A percentile compares a stretch with the other conserved stretches of the same genome.
These are phyloP conservation scores for Epinotia bilunana DNA, from an alignment of 2,888 invertebrate genomes.

Conservation along the genomic window DNA sequence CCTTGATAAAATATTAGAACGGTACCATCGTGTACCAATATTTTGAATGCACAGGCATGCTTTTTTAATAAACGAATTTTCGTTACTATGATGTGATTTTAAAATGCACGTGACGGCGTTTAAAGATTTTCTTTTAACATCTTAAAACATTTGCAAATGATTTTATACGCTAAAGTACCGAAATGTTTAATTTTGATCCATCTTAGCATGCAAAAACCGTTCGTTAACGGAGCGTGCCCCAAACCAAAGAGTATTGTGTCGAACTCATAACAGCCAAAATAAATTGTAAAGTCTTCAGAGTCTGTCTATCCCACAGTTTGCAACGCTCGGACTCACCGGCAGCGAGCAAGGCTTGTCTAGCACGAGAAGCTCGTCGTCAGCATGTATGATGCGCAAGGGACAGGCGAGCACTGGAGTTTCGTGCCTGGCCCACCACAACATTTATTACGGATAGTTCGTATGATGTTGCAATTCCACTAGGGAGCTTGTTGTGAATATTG, in stretches of 20 bases:
- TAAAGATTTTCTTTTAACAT: neutral
- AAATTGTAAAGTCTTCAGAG: conserved; percentile 55
- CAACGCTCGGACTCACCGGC: conserved; percentile 88
- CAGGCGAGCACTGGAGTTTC: conserved; percentile 93
- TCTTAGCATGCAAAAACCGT: no score
- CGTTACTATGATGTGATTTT: neutral
- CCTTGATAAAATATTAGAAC: no score
- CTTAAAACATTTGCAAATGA: neutral
- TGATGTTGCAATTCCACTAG: conserved; percentile 36
- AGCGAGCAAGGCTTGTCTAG: conserved; percentile 95
- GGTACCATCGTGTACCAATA: no score
- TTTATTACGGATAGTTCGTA: conserved; percentile 53
- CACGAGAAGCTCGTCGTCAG: conserved; percentile 93
- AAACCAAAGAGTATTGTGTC: neutral
- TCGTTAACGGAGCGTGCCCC: neutral
- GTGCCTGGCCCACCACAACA: conserved; percentile 87
- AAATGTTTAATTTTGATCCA: no score
- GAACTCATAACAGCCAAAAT: neutral
- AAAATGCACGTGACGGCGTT: neutral
- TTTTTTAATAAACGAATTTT: neutral
- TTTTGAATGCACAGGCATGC: no score
- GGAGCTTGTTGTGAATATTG: conserved; percentile 17
- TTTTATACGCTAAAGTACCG: neutral
- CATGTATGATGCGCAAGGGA: conserved; percentile 91
- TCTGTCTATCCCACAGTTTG: conserved; percentile 63